Evolutionary conservation across 2,888 invertebrate genomes (phyloP), one percentile per base, ranked within the genome.

Genomic region (Epinotia ramella): DNA sequence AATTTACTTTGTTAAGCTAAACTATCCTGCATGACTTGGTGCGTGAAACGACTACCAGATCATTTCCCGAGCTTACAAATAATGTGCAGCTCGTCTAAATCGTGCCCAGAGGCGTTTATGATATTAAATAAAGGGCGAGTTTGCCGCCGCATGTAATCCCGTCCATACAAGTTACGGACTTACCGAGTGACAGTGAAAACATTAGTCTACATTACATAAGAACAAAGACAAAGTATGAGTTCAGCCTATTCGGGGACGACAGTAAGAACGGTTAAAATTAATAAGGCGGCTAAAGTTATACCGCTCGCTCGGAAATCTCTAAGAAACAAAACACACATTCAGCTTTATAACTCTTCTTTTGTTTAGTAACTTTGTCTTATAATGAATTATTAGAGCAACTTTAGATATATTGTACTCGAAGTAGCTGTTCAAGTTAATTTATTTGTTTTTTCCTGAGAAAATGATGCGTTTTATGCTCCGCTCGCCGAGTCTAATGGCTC

Each of bases 371-470:
- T 82, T 79, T 79, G 75, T 80, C 81, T 90, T 85, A 86, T 87
- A 86, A 87, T 87, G 87, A 91, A 82, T 86, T 87, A 88, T 88
- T 85, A 83, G 79, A 77, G 81, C 82, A 85, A 86, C 84, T 84
- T 84, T 82, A 85, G 85, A 87, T 87, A 87, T 87, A 88, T 88
- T 84, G 83, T 80, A 80, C 83, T 86, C 82, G 79, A 87, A 89
- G 87, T 85, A 82, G 86, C 85, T 86, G 83, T 88, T 88, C 83
- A 79, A 84, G 78, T 82, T 84, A 88, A 91, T 90, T 90, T 91
- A 91, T 92, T 88, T 91, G 91, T 91, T 91, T 89, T 91, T 87
- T 86, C 79, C 82, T 80, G 81, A 83, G 81, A 83, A 83, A 88
- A 86, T 85, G 85, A 87, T 86, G 86, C 84, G 84, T 88, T 89